These are phyloP conservation scores for Schizotus pectinicornis DNA, from an alignment of 2,888 invertebrate genomes.

Conservation along the genomic window DNA sequence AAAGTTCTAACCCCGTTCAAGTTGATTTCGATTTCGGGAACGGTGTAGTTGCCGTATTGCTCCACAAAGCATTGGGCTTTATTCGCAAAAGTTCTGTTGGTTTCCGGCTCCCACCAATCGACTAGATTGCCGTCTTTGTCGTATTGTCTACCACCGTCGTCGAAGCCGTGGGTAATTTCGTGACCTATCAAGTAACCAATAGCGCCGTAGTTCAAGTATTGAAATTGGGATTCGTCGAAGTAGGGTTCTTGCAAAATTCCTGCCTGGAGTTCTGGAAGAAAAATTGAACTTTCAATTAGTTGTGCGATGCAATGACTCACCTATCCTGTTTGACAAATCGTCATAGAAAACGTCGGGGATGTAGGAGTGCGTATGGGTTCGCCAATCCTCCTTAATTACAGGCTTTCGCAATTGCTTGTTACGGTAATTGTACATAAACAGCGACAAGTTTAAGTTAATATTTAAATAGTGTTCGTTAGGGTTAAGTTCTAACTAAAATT, in stretches of 20 bases:
- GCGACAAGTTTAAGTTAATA: conserved; percentile 12
- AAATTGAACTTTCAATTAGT: not conserved
- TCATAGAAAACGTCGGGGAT: conserved; percentile 65
- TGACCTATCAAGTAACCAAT: conserved; percentile 87
- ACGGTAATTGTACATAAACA: conserved; percentile 9
- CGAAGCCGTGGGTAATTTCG: conserved; percentile 86
- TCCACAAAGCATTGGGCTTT: conserved; percentile 85
- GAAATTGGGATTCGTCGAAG: conserved; percentile 81
- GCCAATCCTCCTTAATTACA: conserved; percentile 63
- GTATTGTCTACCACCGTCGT: conserved; percentile 83
- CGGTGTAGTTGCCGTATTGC: conserved; percentile 86
- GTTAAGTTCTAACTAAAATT: conserved; percentile 22
- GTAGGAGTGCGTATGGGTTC: conserved; percentile 60
- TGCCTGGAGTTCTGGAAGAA: conserved; percentile 66
- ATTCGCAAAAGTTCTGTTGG: conserved; percentile 76
- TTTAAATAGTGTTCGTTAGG: conserved; percentile 3
- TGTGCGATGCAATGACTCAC: conserved; percentile 43
- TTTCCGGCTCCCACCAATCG: conserved; percentile 86
- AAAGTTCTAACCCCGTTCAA: conserved; percentile 88
- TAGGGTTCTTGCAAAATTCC: conserved; percentile 87
- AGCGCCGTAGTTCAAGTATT: conserved; percentile 85
- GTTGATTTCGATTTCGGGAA: conserved; percentile 74
- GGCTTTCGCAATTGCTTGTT: conserved; percentile 63
- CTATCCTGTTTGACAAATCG: conserved; percentile 63
- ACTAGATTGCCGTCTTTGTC: conserved; percentile 84